Base-by-base conservation (phyloP, 2,113 vertebrate species). In the Cyprinus carpio region DNA sequence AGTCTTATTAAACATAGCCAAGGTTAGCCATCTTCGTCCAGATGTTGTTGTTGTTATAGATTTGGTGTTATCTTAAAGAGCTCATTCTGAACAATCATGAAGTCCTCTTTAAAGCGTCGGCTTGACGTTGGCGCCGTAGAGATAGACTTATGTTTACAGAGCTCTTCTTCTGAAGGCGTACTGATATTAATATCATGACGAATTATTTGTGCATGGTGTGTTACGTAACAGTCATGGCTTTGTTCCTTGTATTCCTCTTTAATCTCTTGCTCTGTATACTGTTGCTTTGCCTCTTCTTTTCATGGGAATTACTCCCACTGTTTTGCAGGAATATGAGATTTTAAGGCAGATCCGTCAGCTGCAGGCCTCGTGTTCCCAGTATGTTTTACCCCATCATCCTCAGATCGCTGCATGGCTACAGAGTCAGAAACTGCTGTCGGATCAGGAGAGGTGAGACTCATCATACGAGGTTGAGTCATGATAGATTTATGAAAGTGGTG, bases 291-390 rank as follows among this genome's bases (percentile, higher is more conserved):
- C 65, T 54, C 49, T n/a, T 37, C 2, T 25, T 49, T 37, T 83
- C 29, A 49, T 9, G 12, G 54, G 15, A 46, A 46, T 46, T 71
- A 15, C 6, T 2, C 56, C 18, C 18, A 5, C 64, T 18, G 74
- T 4, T 80, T 82, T 40, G 2, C 78, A 97, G 97, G 97, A 98
- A 90, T 97, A 94, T 93, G 96, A 97, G 89, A 93, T 97, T 87
- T 90, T 98, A 46, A 92, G 93, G 71, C 94, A 92, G 88, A 97
- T 98, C 86, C 93, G 90, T 64, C 96, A 96, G 88, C 93, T 98
- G 4, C 97, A 98, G 91, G 87, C 90, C 4, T 95, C 94, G 0
- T 97, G 96, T 78, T 92, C 83, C 16, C 91, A 88, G 65, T 96
- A 96, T 90, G 74, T 58, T 74, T 89, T 98, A 74, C 90, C 89